Conservation (phyloP, 2,888 invertebrate species). For the Pyrochroa serraticornis region DNA sequence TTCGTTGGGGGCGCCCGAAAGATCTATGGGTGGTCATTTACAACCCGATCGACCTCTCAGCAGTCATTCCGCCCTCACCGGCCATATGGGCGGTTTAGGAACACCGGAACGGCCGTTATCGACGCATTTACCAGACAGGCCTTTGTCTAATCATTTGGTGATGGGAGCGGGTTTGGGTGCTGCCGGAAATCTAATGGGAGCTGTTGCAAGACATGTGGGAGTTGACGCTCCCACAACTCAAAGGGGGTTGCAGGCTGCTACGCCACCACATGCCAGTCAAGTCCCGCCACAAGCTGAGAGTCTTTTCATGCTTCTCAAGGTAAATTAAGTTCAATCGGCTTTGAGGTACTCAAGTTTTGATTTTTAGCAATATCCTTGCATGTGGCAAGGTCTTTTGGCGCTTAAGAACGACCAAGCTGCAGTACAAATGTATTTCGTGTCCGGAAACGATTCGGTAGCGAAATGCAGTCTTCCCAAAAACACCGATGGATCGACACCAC, state of each 20-base stretch:
- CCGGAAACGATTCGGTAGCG: constrained; percentile 90
- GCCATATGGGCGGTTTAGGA: constrained; percentile 16
- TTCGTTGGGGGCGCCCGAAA: constrained; percentile 45
- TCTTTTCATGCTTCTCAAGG: constrained; percentile 76
- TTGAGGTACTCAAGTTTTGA: constrained; percentile 10
- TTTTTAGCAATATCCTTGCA: constrained; percentile 86
- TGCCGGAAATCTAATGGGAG: constrained; percentile 56
- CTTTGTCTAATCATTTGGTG: constrained; percentile 51
- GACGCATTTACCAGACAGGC: constrained; percentile 37
- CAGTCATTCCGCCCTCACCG: constrained; percentile 39
- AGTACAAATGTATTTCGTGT: constrained; percentile 98
- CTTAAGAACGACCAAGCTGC: constrained; percentile 96
- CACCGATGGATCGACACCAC: constrained; percentile 82
- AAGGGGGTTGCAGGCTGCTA: constrained; percentile 62
- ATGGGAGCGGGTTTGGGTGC: constrained; percentile 56
- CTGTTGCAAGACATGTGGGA: constrained; percentile 56
- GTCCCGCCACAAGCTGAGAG: constrained; percentile 85
- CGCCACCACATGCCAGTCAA: constrained; percentile 77
- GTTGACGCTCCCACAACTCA: constrained; percentile 62
- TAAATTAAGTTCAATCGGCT: constrained; percentile 49
- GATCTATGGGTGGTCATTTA: constrained; percentile 38
- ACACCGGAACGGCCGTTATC: constrained; percentile 44
- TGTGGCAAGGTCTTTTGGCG: constrained; percentile 96
- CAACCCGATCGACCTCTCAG: constrained; percentile 47
- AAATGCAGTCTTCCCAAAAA: constrained; percentile 85